Percentiles rank a stretch among this genome's conserved stretches.
These are phyloP conservation scores for Erynnis tages DNA, from an alignment of 2,888 invertebrate species.

Conservation along the genomic window DNA sequence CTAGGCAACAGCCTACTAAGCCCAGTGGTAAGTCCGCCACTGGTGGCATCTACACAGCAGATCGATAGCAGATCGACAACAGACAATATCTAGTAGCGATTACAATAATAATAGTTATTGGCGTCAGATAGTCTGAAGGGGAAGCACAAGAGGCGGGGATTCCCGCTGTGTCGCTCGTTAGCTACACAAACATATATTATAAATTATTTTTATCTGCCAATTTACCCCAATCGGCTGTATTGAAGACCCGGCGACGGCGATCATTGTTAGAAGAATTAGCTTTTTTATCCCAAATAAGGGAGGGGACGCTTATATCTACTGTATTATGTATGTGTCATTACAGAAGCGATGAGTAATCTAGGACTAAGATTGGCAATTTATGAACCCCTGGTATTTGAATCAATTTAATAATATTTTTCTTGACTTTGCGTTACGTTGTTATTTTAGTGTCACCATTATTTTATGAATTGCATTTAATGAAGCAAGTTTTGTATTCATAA, in stretches of 20 bases:
- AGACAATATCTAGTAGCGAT: slow-evolving; percentile 24
- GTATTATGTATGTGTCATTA: slow-evolving; percentile 8
- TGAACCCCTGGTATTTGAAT: too few species aligned
- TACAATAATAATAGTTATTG: slow-evolving; percentile 54
- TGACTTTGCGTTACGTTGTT: too few species aligned
- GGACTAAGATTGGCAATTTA: neutral
- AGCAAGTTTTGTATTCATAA: too few species aligned
- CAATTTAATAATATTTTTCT: too few species aligned
- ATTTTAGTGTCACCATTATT: too few species aligned
- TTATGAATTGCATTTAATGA: too few species aligned
- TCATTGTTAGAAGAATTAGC: slow-evolving; percentile 37
- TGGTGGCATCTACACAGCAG: too few species aligned
- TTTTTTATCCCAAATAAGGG: neutral
- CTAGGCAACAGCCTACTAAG: too few species aligned
- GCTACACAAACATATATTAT: slow-evolving; percentile 65
- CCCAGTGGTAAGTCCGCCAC: too few species aligned
- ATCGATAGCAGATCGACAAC: too few species aligned
- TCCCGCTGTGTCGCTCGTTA: slow-evolving; percentile 71
- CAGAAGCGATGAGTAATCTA: neutral
- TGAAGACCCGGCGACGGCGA: slow-evolving; percentile 64
- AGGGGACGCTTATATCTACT: slow-evolving; percentile 14
- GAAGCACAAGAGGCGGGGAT: slow-evolving; percentile 53
- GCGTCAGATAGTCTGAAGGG: slow-evolving; percentile 64
- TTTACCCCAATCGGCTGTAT: slow-evolving; percentile 75
- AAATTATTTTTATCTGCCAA: slow-evolving; percentile 78